A percentile compares a stretch with the other conserved stretches of the same genome.
Conservation (phyloP, 2,113 vertebrate species). For the Dolichallabes microphthalmus region DNA sequence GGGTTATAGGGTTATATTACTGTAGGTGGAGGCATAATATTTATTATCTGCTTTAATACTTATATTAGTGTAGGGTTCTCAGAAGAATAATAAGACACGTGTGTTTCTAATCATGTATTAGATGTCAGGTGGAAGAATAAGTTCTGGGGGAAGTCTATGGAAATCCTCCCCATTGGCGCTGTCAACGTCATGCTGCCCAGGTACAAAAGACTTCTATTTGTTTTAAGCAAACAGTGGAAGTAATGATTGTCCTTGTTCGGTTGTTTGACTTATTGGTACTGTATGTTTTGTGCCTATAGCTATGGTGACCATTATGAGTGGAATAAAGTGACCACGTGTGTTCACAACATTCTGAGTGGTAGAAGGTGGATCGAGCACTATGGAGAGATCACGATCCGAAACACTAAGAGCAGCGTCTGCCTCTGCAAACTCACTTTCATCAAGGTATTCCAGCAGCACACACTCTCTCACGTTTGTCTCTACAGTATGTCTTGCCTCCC, state of each 20-base stretch:
- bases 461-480: not conserved
- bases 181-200: slow-evolving; percentile 91
- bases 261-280: not conserved
- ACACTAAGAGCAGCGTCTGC: slow-evolving; percentile 88
- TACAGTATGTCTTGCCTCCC: not conserved
- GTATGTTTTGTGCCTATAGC: slow-evolving; percentile 64
- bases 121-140: slow-evolving; percentile 99
- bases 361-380: slow-evolving; percentile 98
- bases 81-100: not conserved
- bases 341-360: slow-evolving; percentile 98
- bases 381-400: slow-evolving; percentile 94
- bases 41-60: not conserved
- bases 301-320: slow-evolving; percentile 95
- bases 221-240: not conserved
- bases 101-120: slow-evolving; percentile 60
- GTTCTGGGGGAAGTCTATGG: slow-evolving; percentile 99
- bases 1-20: not conserved
- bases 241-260: not conserved
- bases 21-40: not conserved
- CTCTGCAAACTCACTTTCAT: slow-evolving; percentile 98
- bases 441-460: slow-evolving; percentile 75
- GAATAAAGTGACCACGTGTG: slow-evolving; percentile 99
- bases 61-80: not conserved
- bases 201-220: slow-evolving; percentile 63
- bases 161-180: slow-evolving; percentile 93